A percentile compares a stretch with the other conserved stretches of the same genome.
Conservation (phyloP, 2,797 vertebrate genomes). For the Periparus ater region DNA sequence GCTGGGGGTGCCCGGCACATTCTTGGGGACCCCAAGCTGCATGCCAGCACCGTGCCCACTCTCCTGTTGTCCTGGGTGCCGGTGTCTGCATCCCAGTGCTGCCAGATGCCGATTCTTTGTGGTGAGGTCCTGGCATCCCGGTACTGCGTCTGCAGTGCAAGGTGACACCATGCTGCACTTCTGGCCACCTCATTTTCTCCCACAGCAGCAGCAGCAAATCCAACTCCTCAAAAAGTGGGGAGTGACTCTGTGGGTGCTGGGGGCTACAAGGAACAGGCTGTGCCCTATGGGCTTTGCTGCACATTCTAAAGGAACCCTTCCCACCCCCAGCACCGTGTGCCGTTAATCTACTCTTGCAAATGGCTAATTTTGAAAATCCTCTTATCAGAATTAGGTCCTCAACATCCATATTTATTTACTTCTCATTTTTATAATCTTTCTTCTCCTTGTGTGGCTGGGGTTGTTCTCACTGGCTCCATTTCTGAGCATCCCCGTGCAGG, state of each 20-base stretch:
- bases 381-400: slow-evolving; percentile 80
- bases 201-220: slow-evolving; percentile 46
- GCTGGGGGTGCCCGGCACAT: background rate
- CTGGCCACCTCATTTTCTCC: background rate
- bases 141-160: background rate
- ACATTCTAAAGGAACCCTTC: slow-evolving; percentile 51
- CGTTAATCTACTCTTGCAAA: slow-evolving; percentile 76
- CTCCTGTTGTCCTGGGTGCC: accelerated
- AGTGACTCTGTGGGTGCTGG: background rate
- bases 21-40: background rate
- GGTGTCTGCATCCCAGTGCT: background rate
- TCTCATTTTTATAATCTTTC: slow-evolving; percentile 74
- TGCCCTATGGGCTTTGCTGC: slow-evolving; percentile 13
- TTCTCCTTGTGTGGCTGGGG: background rate
- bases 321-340: slow-evolving; percentile 27
- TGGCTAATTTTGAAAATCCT: slow-evolving; percentile 82
- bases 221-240: slow-evolving; percentile 34
- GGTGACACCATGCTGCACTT: accelerated
- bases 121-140: accelerated
- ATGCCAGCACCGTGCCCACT: background rate
- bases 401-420: slow-evolving; percentile 80
- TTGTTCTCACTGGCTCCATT: slow-evolving; percentile 9
- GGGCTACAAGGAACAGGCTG: background rate
- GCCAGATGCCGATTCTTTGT: accelerated
- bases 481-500: background rate